These are phyloP conservation scores for Eretmodus cyanostictus DNA, from an alignment of 2,113 vertebrate species.

Conservation along the genomic window DNA sequence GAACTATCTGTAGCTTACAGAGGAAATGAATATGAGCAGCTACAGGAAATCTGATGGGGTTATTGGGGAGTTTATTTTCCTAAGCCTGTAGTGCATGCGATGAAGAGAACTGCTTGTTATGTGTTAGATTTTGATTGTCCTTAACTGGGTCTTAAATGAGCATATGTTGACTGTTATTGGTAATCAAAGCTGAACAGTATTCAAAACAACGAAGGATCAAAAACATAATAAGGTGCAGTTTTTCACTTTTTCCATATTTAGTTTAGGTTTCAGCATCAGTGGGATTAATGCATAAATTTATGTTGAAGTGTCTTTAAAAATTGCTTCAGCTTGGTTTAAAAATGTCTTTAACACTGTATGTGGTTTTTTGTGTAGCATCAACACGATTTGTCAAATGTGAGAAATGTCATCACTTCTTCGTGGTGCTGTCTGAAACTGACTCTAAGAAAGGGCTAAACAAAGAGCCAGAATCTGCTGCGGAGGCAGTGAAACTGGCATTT, in stretches of 20 bases:
- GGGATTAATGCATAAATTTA: neutral
- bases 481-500: conserved; percentile 92
- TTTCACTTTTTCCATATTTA: neutral
- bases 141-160: neutral
- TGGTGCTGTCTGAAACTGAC: conserved; percentile 94
- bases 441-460: conserved; percentile 94
- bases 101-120: neutral
- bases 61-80: neutral
- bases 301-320: neutral
- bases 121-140: neutral
- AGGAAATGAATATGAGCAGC: neutral
- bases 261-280: neutral
- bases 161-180: neutral
- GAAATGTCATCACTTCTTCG: conserved; percentile 98
- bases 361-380: conserved; percentile 73
- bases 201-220: neutral
- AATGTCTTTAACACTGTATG: neutral
- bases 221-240: neutral
- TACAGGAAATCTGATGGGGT: neutral
- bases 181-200: neutral
- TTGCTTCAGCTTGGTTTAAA: neutral
- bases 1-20: neutral
- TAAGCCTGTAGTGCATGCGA: neutral
- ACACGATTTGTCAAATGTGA: conserved; percentile 98
- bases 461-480: conserved; percentile 89